These are phyloP conservation scores for Drosophila pandora DNA, from an alignment of 1,140 invertebrate species.

Conservation along the genomic window DNA sequence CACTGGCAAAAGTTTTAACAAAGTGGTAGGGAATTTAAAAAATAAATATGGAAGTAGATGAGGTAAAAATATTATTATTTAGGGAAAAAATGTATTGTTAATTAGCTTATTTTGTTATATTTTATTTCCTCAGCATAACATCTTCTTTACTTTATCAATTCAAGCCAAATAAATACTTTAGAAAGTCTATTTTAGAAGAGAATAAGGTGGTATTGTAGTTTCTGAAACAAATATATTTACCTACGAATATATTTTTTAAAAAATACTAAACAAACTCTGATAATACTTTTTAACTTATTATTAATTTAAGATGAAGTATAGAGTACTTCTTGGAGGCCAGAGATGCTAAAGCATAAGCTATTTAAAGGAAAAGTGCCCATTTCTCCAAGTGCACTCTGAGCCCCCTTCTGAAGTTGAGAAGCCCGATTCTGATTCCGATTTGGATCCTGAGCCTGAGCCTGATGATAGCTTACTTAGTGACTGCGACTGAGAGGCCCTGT, in stretches of 20 bases:
- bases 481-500: conserved; percentile 40
- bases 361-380: not conserved
- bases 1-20: conserved; percentile 1
- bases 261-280: too few relatives aligned
- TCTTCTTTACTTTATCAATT: not conserved
- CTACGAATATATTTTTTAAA: too few relatives aligned
- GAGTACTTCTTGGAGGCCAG: too few relatives aligned
- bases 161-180: too few relatives aligned
- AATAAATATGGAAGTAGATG: not conserved
- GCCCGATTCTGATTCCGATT: conserved; percentile 34
- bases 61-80: not conserved
- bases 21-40: not conserved
- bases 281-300: too few relatives aligned
- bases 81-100: not conserved
- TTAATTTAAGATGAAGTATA: too few relatives aligned
- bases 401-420: conserved; percentile 21
- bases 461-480: conserved; percentile 83
- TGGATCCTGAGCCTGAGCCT: conserved; percentile 36
- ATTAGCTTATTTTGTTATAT: not conserved
- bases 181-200: too few relatives aligned
- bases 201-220: too few relatives aligned
- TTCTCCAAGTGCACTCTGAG: conserved; percentile 15
- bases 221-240: too few relatives aligned
- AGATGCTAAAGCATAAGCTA: too few relatives aligned
- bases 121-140: not conserved